These are phyloP conservation scores for Borostomias antarcticus DNA, from an alignment of 2,797 vertebrate species.

Conservation along the genomic window DNA sequence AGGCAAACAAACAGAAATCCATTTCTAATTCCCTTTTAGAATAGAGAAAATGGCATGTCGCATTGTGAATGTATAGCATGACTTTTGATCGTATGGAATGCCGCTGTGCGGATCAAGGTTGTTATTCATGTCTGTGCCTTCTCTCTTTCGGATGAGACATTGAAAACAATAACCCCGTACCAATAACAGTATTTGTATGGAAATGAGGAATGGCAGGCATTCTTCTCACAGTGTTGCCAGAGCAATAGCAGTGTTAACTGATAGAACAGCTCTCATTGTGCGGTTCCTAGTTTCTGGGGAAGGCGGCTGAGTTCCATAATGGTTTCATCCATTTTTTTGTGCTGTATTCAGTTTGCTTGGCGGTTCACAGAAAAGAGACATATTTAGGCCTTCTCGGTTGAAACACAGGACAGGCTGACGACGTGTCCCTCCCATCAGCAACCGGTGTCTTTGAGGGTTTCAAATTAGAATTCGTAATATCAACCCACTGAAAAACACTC, in stretches of 20 bases:
- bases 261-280: slow-evolving; percentile 42
- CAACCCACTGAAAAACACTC: slow-evolving; percentile 27
- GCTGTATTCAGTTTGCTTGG: slow-evolving; percentile 64
- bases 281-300: slow-evolving; percentile 44
- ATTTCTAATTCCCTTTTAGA: slow-evolving; percentile 64
- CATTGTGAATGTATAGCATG: slow-evolving; percentile 48
- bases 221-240: slow-evolving; percentile 31
- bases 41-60: slow-evolving; percentile 43
- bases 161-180: slow-evolving; percentile 48
- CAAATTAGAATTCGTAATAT: slow-evolving; percentile 55
- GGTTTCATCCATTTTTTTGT: slow-evolving; percentile 69
- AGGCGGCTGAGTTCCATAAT: slow-evolving; percentile 60
- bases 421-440: slow-evolving; percentile 48
- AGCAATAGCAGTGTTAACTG: slow-evolving; percentile 52
- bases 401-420: slow-evolving; percentile 61
- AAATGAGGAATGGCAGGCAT: slow-evolving; percentile 37
- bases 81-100: slow-evolving; percentile 56
- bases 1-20: slow-evolving; percentile 58
- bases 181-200: slow-evolving; percentile 46
- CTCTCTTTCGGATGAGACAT: slow-evolving; percentile 23
- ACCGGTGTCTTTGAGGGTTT: slow-evolving; percentile 50
- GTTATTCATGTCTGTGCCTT: slow-evolving; percentile 20
- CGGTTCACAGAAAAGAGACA: slow-evolving; percentile 41
- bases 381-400: slow-evolving; percentile 51
- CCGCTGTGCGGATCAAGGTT: slow-evolving; percentile 51